A percentile compares a stretch with the other conserved stretches of the same genome.
Evolutionary conservation across 2,888 invertebrate genomes (phyloP).

Genomic region (Plagodis pulveraria): DNA sequence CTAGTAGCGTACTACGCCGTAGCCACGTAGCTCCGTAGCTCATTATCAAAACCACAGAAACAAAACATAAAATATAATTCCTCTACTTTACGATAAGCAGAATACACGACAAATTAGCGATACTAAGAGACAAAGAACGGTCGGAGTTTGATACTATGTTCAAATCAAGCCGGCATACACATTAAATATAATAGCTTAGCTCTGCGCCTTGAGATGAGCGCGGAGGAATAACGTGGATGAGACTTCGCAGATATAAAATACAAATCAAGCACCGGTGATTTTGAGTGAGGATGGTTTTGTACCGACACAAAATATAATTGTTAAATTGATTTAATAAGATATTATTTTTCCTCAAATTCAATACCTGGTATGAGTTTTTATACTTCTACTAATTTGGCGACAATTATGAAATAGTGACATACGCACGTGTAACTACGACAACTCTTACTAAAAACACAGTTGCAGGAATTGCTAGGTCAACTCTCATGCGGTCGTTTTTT

Average conservation of each 20-base stretch:
- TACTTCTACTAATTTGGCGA: no score
- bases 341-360: no score
- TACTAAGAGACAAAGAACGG: slow-evolving; percentile 79
- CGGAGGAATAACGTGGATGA: slow-evolving; percentile 51
- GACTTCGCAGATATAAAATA: neutral
- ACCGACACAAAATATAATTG: no score
- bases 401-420: no score
- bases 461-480: no score
- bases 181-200: slow-evolving; percentile 80
- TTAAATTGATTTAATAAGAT: no score
- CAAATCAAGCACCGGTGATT: no score
- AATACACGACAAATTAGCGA: slow-evolving; percentile 81
- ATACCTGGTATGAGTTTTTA: no score
- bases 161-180: slow-evolving; percentile 80
- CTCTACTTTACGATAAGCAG: slow-evolving; percentile 69
- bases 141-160: slow-evolving; percentile 83
- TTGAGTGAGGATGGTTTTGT: no score
- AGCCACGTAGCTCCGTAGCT: slow-evolving; percentile 54
- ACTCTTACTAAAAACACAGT: no score
- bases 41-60: slow-evolving; percentile 42
- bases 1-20: slow-evolving; percentile 41
- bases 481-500: no score
- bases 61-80: slow-evolving; percentile 72
- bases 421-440: no score
- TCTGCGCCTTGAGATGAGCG: slow-evolving; percentile 68